Conservation (phyloP, 92 coral and sea anemone species). For the Desmophyllum pertusum region DNA sequence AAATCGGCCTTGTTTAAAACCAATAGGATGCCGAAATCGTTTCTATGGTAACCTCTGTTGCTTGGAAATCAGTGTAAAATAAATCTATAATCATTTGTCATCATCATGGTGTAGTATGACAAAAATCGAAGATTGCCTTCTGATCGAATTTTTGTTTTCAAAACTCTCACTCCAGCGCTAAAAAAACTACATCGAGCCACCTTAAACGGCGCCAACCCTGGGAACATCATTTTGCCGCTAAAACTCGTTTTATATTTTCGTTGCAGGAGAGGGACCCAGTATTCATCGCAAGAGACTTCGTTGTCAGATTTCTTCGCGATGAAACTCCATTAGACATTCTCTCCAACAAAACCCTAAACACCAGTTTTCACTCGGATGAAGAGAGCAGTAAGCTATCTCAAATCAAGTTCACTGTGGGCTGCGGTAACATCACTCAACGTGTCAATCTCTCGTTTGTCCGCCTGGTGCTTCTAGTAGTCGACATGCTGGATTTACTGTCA, state of each 20-base stretch:
- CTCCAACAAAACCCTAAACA: constrained; percentile 27
- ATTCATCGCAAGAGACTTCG: constrained; percentile 85
- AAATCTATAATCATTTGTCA: no score
- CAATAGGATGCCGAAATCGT: no score
- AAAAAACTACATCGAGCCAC: no score
- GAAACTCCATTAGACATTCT: constrained; percentile 48
- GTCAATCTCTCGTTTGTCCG: constrained; percentile 90
- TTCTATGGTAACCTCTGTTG: no score
- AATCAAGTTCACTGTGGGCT: constrained; percentile 75
- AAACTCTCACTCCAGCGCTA: no score
- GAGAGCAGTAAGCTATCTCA: constrained; percentile 55
- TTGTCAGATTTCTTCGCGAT: constrained; percentile 66
- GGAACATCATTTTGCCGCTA: no score
- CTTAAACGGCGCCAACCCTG: no score
- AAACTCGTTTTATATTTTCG: not conserved
- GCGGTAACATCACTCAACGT: constrained; percentile 84
- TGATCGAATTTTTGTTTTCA: no score
- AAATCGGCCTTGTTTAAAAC: no score
- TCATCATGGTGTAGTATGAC: no score
- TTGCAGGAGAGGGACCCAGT: constrained; percentile 80
- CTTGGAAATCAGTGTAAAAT: no score
- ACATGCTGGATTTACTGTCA: constrained; percentile 85
- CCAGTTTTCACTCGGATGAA: constrained; percentile 35
- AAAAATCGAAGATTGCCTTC: no score
- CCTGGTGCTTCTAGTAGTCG: constrained; percentile 78